These are phyloP conservation scores for Podarcis raffonei DNA, from an alignment of 2,113 vertebrate genomes.

Conservation along the genomic window DNA sequence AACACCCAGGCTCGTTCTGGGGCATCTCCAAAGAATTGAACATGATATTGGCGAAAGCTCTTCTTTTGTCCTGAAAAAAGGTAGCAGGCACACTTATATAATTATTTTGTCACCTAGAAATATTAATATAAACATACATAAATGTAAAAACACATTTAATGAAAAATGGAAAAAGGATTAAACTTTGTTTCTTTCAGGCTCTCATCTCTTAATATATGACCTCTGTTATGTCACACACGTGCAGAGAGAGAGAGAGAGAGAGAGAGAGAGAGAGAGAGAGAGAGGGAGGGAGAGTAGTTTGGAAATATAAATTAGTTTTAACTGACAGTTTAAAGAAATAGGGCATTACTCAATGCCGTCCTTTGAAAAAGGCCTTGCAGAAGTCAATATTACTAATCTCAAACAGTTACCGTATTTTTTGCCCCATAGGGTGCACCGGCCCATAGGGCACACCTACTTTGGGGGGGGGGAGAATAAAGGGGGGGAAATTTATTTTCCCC, in stretches of 20 bases:
- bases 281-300: too few relatives aligned
- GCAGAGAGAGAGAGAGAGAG: too few relatives aligned
- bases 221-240: too few relatives aligned
- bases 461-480: too few relatives aligned
- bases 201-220: too few relatives aligned
- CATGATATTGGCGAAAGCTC: slow-evolving; percentile 87
- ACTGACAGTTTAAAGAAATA: neutral
- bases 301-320: neutral
- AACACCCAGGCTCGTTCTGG: slow-evolving; percentile 95
- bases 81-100: neutral
- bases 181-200: too few relatives aligned
- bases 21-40: slow-evolving; percentile 95
- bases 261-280: accelerated
- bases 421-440: too few relatives aligned
- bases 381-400: neutral
- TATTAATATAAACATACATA: too few relatives aligned
- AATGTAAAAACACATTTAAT: neutral
- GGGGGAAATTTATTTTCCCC: too few relatives aligned
- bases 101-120: too few relatives aligned
- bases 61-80: slow-evolving; percentile 80
- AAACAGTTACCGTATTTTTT: too few relatives aligned
- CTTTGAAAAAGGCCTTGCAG: neutral
- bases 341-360: neutral
- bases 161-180: neutral
- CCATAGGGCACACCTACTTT: too few relatives aligned